A percentile compares a stretch with the other conserved stretches of the same genome.
Evolutionary conservation across 2,113 vertebrate species (phyloP).

Genomic region (Amazona guildingii): DNA sequence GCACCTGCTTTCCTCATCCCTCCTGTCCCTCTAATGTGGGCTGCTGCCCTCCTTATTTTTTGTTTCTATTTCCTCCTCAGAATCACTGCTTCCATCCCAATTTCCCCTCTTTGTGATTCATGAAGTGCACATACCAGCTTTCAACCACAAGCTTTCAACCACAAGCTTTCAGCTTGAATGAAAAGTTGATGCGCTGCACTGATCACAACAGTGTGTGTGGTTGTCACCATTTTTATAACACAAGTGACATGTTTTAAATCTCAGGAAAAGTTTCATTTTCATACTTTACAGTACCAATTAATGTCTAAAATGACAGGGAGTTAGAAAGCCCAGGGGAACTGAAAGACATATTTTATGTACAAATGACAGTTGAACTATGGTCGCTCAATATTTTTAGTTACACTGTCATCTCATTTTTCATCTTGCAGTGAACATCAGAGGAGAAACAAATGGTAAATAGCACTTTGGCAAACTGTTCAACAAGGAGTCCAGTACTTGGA

Average conservation of each 20-base stretch:
- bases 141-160: not conserved
- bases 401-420: not conserved
- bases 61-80: not conserved
- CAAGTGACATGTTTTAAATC: not conserved
- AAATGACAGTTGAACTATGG: not conserved
- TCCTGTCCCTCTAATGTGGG: not conserved
- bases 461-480: not conserved
- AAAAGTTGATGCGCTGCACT: not conserved
- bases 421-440: not conserved
- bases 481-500: not conserved
- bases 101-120: not conserved
- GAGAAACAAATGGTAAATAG: not conserved
- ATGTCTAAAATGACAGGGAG: not conserved
- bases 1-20: not conserved
- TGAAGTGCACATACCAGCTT: not conserved
- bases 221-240: not conserved
- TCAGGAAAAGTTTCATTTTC: not conserved
- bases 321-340: not conserved
- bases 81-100: not conserved
- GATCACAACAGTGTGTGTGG: accelerated
- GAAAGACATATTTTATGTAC: not conserved
- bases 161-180: not conserved
- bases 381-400: not conserved
- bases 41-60: not conserved
- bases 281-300: slow-evolving; percentile 12